A percentile compares a stretch with the other conserved stretches of the same genome.
Conservation (phyloP, 2,797 vertebrate genomes). For the Dendrocincla tyrannina region DNA sequence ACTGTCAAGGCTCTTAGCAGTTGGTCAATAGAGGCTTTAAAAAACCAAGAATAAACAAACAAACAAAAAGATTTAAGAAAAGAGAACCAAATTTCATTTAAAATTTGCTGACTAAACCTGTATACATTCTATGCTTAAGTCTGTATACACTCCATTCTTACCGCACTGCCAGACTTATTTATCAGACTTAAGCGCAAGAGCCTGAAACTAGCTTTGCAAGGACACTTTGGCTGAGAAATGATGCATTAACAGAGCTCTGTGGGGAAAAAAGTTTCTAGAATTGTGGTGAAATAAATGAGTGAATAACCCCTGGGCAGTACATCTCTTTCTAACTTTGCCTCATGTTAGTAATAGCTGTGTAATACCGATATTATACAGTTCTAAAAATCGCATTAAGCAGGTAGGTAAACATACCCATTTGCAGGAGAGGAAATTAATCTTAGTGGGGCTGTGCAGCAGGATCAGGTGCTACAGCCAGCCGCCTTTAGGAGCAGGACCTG, state of each 20-base stretch:
- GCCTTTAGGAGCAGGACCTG: not conserved
- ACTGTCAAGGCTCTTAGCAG: not conserved
- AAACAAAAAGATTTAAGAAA: not conserved
- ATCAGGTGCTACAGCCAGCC: not conserved
- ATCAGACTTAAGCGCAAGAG: not conserved
- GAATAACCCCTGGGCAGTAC: not conserved
- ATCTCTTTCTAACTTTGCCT: not conserved
- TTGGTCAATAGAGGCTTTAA: not conserved
- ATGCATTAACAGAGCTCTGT: not conserved
- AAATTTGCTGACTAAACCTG: not conserved
- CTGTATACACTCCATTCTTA: not conserved
- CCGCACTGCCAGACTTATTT: not conserved
- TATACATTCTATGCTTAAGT: not conserved
- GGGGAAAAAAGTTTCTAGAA: not conserved
- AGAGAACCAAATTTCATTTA: not conserved
- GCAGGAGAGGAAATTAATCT: constrained; percentile 3
- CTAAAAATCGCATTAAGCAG: constrained; percentile 29
- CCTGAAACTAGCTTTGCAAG: not conserved
- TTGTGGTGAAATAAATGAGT: not conserved
- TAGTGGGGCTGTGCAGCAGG: not conserved
- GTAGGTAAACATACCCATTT: constrained; percentile 30
- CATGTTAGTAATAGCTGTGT: not conserved
- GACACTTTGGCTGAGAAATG: not conserved
- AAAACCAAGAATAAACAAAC: too few species aligned
- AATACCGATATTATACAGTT: not conserved